Base-by-base conservation (phyloP, 2,797 vertebrate genomes). In the Odontamblyopus lacepedii region DNA sequence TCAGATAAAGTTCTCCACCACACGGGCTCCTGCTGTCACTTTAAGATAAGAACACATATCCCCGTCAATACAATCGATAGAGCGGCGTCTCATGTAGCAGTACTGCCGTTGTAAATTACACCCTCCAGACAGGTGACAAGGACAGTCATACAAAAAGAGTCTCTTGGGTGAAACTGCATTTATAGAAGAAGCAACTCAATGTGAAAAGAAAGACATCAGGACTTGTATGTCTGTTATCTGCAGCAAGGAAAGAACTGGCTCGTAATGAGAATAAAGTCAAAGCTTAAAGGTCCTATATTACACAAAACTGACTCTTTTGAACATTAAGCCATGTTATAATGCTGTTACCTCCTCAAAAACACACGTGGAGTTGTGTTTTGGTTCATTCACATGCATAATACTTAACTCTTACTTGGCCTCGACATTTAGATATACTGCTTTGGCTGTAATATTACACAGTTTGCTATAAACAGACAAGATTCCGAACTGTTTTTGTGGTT, bases 61-160 rank as follows among this genome's bases (percentile, higher is more conserved):
- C 72, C 51, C 9, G 32, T 87, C 88, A 83, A 87, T 90, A 87
- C 69, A 87, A 88, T 86, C 79, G 88, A 90, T 83, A 82, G 70
- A 48, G 44, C 74, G 72, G 69, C 78, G 77, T 74, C 55, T 63
- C 69, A 76, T 78, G 68, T 77, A 78, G 80, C 66, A 79, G 63
- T 81, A 83, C 83, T 79, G 74, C 71, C 38, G 69, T 67, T 69
- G 57, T 78, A 83, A 87, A 83, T 88, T 80, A 83, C 75, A 76
- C 77, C 79, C 55, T 73, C 59, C 63, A 76, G 81, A 74, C 55
- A 70, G 72, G 60, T 77, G 74, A 79, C 76, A 81, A 79, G 65
- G 72, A 71, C 72, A 79, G 69, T 48, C 13, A 35, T 9, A 71
- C 48, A 73, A 78, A 81, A 19, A 69, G 69, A 75, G 67, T 72